Percentiles rank a stretch among this genome's conserved stretches.
These are phyloP conservation scores for Galleria mellonella DNA, from an alignment of 1,140 invertebrate genomes.

Conservation along the genomic window DNA sequence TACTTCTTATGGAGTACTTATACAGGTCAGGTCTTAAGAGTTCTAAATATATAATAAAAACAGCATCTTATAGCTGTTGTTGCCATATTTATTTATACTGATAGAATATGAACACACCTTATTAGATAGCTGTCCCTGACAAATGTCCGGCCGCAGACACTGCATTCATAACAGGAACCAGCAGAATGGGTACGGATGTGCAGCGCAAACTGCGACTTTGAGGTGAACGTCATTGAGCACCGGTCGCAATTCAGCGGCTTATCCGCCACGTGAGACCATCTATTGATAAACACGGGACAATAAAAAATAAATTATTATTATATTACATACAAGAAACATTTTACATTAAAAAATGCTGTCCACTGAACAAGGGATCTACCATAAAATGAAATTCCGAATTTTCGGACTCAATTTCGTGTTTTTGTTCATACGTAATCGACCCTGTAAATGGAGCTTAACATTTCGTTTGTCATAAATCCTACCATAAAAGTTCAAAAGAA, in stretches of 20 bases:
- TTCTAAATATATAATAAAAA: too few species aligned
- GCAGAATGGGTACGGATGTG: conserved; percentile 84
- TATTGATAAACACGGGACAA: conserved; percentile 8
- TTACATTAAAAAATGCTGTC: too few species aligned
- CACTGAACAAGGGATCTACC: too few species aligned
- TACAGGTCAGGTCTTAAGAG: too few species aligned
- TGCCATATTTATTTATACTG: background rate
- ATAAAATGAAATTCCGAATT: too few species aligned
- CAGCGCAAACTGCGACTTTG: conserved; percentile 81
- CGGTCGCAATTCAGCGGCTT: conserved; percentile 82
- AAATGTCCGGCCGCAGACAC: conserved; percentile 82
- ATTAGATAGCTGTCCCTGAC: conserved; percentile 85
- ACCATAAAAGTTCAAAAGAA: too few species aligned
- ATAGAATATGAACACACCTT: conserved; percentile 46
- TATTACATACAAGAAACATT: background rate
- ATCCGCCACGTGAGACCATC: conserved; percentile 85
- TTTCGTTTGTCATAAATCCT: too few species aligned
- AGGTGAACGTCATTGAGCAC: conserved; percentile 83
- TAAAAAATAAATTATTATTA: background rate
- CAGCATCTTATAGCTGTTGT: too few species aligned
- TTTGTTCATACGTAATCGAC: too few species aligned
- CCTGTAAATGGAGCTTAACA: too few species aligned
- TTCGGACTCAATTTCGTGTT: too few species aligned
- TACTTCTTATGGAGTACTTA: too few species aligned
- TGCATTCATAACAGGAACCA: conserved; percentile 81